These are phyloP conservation scores for Herpailurus yagouaroundi DNA, from an alignment of 2,113 vertebrate genomes.

Conservation along the genomic window DNA sequence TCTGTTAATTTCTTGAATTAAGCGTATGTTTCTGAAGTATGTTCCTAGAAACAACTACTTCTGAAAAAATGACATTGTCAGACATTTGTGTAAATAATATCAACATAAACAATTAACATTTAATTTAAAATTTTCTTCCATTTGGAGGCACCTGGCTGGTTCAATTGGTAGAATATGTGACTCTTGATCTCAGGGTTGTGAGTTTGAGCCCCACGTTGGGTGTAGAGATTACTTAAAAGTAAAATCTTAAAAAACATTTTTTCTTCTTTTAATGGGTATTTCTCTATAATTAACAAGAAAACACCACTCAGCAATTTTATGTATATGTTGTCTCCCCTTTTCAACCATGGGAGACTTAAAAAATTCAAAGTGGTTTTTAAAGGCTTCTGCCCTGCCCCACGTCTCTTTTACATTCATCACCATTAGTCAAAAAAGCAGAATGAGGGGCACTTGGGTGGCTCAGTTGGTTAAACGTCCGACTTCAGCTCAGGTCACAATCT, in stretches of 20 bases:
- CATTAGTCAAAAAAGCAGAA: neutral
- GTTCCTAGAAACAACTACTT: neutral
- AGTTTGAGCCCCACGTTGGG: too few species aligned
- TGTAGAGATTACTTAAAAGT: too few species aligned
- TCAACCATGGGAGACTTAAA: neutral
- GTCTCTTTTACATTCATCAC: neutral
- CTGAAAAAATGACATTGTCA: neutral
- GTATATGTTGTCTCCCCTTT: neutral
- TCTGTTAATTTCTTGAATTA: neutral
- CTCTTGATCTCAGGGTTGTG: too few species aligned
- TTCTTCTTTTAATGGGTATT: neutral
- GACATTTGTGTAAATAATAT: neutral
- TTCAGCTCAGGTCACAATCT: too few species aligned
- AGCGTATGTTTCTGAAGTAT: neutral
- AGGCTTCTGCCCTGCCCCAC: neutral
- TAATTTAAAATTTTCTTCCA: neutral
- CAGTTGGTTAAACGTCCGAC: too few species aligned
- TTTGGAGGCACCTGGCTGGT: too few species aligned
- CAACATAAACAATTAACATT: neutral
- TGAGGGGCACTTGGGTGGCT: too few species aligned
- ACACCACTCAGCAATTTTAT: neutral
- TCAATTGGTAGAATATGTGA: too few species aligned
- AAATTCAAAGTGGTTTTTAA: neutral
- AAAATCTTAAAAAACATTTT: too few species aligned
- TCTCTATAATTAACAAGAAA: conserved; percentile 28